Evolutionary conservation across 2,113 vertebrate species (phyloP), one percentile per base, ranked within the genome.

Genomic region (Prietella phreatophila): DNA sequence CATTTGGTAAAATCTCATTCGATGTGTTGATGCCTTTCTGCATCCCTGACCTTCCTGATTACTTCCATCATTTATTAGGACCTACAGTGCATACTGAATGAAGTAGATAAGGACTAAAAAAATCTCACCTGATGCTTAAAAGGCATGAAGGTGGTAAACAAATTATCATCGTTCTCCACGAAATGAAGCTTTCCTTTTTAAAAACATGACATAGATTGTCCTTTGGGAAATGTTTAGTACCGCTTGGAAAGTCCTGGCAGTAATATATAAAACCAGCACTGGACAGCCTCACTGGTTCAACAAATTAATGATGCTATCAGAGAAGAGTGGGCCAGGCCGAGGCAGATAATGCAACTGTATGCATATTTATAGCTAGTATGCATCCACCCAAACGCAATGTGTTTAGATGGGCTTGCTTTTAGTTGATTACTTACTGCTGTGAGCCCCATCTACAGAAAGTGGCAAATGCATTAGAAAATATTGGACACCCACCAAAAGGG

Each of bases 291-390:
- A 92, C 86, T 89, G 94, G 91, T 89, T 93, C 91, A 92, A 92
- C 90, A 94, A 94, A 94, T 95, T 92, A 93, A 91, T 88, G 92
- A 90, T 89, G 89, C 91, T 92, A 92, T 92, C 91, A 80, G 88
- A 80, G 58, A 82, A 76, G 69, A 15, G 56, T 47, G 42, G 73
- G 88, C 39, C 10, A 88, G 84, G 88, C 88, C 85, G 84, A 85
- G 69, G 25, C 82, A 94, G 91, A 93, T 93, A 92, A 88, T 58
- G 65, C 89, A 88, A 85, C 15, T 86, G 90, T 82, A 85, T 85
- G 79, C 86, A 87, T 86, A 89, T 65, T 88, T 88, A 88, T 90
- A 90, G 88, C 88, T 91, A 80, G 89, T 91, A 90, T 90, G 84
- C 90, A 90, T 85, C 91, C 90, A 83, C 90, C 90, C 91, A 91